phyloP scores from a whole-genome alignment of 92 coral and sea anemone species.

The Parazoanthus darwini region DNA sequence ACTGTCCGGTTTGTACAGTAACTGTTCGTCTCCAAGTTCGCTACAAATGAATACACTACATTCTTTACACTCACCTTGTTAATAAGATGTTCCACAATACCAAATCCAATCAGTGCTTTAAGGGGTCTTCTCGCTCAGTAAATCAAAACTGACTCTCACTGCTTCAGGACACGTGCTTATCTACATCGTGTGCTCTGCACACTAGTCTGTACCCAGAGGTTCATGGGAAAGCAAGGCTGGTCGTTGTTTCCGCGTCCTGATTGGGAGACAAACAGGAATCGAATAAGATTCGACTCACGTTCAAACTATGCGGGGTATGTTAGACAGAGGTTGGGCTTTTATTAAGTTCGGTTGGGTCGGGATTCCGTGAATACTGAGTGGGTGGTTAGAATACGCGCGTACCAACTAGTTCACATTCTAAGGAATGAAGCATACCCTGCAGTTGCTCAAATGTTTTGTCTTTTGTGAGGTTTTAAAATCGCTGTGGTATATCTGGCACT shows the following conservation, averaged over 20 bases:
- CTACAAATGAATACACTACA: neutral
- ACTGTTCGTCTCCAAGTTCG: neutral
- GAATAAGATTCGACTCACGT: constrained; percentile 17
- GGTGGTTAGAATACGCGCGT: neutral
- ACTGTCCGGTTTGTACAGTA: neutral
- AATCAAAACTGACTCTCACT: neutral
- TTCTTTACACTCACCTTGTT: constrained; percentile 6
- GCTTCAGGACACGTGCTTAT: neutral
- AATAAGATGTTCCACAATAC: neutral
- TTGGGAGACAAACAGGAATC: constrained; percentile 21
- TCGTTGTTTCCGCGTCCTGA: constrained; percentile 8
- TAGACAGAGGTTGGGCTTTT: neutral
- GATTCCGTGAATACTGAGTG: constrained; percentile 7
- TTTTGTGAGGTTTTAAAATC: no score
- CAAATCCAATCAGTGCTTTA: neutral
- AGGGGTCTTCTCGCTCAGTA: neutral
- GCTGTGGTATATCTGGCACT: neutral
- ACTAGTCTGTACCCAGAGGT: neutral
- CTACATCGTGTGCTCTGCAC: neutral
- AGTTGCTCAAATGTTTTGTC: neutral
- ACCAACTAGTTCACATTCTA: neutral
- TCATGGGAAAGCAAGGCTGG: neutral
- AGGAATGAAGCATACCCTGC: neutral
- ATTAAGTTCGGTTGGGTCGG: neutral
- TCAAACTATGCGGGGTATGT: constrained; percentile 10